Evolutionary conservation across 1,140 invertebrate genomes (phyloP), one percentile per base, ranked within the genome.

Genomic region (Papilio polyxenes): DNA sequence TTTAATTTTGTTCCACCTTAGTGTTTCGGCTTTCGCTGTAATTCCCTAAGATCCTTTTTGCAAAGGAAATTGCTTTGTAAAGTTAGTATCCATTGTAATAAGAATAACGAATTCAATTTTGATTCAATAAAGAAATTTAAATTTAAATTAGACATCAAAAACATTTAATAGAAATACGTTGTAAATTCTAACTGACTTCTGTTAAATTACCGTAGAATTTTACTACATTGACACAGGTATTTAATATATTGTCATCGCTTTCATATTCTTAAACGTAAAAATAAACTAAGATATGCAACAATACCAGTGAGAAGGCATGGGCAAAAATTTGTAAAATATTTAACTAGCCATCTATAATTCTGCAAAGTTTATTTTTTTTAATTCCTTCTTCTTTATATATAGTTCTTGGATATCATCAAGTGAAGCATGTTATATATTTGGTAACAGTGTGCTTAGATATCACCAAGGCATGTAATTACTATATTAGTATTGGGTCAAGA

Each of bases 401-500:
- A 31, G 23, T 31, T 31, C 23, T 31, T 31, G 2, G 23, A 31
- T 31, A 31, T 31, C 23, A 31, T 31, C 23, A 31, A 31, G 2
- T 31, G 23, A 31, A 31, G 23, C 23, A 31, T 31, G 23, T 7
- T 44, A 7, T 44, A 65, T 23, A 65, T 31, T 1, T 72, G 17
- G 5, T 17, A 17, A 37, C 23, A 31, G 23, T 31, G 23, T 72
- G 13, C 31, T 72, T 23, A 31, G 20, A 72, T 65, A 65, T 31
- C 13, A 72, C 6, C 23, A 56, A 53, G 15, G 49, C 49, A 77
- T 77, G n/a, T 76, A 76, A 51, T 51, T 20, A 75, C 44, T 75
- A 20, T 20, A 51, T 53, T 53, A 77, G 44, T 77, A 77, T 77
- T 77, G 75, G 49, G 75, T 77, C 75, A 77, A 51, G 75, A 77